Percentiles rank a stretch among this genome's conserved stretches.
These are phyloP conservation scores for Pterocles burchelli DNA, from an alignment of 2,113 vertebrate genomes.

Conservation along the genomic window DNA sequence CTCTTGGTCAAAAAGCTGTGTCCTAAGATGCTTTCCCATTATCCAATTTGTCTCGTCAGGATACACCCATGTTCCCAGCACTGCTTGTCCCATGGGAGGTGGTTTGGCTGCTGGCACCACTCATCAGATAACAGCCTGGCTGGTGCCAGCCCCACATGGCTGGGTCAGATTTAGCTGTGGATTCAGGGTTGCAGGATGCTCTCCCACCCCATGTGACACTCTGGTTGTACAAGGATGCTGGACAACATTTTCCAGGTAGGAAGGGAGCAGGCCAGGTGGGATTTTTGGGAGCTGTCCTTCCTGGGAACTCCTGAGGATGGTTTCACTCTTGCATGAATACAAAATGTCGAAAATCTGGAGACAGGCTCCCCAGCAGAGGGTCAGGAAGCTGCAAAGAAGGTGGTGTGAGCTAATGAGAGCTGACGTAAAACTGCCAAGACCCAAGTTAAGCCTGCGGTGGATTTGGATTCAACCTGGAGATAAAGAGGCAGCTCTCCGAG, in stretches of 20 bases:
- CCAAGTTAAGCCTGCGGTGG: constrained; percentile 21
- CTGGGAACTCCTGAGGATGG: neutral
- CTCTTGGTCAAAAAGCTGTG: neutral
- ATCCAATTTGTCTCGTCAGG: rapidly evolving
- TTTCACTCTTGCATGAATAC: neutral
- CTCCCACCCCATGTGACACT: rapidly evolving
- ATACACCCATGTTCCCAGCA: neutral
- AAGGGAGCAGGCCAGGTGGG: neutral
- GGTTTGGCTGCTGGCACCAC: neutral
- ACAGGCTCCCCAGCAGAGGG: neutral
- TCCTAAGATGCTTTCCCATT: neutral
- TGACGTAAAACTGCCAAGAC: constrained; percentile 13
- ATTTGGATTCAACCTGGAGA: constrained; percentile 54
- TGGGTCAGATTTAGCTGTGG: neutral
- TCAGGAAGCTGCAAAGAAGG: constrained; percentile 3
- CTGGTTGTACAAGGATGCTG: neutral
- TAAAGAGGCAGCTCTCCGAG: neutral
- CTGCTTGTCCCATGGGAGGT: rapidly evolving
- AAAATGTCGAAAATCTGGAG: neutral
- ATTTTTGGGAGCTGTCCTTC: neutral
- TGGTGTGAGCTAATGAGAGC: constrained; percentile 49
- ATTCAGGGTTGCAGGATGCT: neutral
- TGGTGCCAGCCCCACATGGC: neutral
- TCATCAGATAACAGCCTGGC: neutral
- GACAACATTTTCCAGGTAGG: neutral